These are phyloP conservation scores for Cephalopterus ornatus DNA, from an alignment of 2,113 vertebrate species.

Conservation along the genomic window DNA sequence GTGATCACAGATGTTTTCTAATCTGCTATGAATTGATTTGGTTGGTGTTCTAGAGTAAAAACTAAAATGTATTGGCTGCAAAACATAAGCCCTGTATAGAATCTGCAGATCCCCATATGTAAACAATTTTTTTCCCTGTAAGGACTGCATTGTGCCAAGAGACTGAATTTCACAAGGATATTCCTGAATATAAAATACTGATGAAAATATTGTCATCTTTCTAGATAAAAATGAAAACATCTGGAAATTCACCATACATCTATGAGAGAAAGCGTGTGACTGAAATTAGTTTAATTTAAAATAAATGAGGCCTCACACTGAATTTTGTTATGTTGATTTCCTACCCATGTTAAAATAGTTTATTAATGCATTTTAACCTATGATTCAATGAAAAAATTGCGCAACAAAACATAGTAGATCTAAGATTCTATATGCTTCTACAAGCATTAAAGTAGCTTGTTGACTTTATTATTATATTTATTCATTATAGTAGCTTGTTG, in stretches of 20 bases:
- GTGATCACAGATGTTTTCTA: not conserved
- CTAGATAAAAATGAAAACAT: not conserved
- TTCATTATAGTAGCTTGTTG: constrained; percentile 1
- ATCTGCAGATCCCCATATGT: not conserved
- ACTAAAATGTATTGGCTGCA: not conserved
- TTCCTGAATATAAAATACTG: not conserved
- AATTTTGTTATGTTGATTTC: not conserved
- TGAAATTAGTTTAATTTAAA: not conserved
- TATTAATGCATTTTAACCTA: not conserved
- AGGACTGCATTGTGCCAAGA: not conserved
- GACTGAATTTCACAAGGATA: not conserved
- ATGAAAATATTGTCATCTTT: not conserved
- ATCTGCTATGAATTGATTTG: not conserved
- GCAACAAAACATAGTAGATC: not conserved
- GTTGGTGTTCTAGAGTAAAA: not conserved
- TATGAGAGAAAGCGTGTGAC: not conserved
- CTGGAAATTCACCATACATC: not conserved
- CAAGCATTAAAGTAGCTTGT: not conserved
- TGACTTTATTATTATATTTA: not conserved
- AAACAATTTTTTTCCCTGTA: not conserved
- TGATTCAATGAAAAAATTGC: not conserved
- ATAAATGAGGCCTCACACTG: not conserved
- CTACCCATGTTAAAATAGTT: not conserved
- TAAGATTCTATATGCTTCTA: not conserved
- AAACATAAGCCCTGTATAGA: not conserved